Percentiles rank a stretch among this genome's conserved stretches.
phyloP scores from a whole-genome alignment of 2,113 vertebrate genomes.

The Corydoras sp. region DNA sequence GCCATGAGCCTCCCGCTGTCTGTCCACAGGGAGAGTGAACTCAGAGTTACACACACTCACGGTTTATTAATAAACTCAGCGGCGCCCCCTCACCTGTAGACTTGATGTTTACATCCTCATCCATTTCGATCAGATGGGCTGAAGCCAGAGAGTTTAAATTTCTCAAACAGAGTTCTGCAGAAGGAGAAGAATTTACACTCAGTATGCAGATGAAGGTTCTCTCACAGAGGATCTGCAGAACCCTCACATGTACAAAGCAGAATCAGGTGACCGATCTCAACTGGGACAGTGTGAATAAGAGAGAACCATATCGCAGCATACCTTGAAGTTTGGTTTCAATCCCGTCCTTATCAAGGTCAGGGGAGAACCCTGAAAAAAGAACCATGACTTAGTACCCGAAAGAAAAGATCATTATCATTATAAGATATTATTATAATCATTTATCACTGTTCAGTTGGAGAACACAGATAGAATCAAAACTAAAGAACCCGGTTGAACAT shows the following conservation, averaged over 20 bases:
- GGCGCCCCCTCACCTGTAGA: constrained; percentile 73
- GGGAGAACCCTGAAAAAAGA: constrained; percentile 72
- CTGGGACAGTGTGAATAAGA: no score
- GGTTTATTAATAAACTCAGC: neutral
- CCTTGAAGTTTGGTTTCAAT: constrained; percentile 95
- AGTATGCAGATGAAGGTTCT: neutral
- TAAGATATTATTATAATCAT: no score
- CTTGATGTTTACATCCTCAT: constrained; percentile 86
- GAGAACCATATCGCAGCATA: constrained; percentile 35
- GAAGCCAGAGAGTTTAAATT: constrained; percentile 88
- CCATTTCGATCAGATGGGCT: constrained; percentile 84
- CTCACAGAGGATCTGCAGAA: no score
- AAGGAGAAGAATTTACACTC: neutral
- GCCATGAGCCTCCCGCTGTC: constrained; percentile 90
- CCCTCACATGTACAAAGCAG: no score
- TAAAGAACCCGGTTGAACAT: no score
- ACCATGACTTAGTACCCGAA: neutral
- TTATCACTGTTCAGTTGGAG: no score
- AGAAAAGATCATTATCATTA: no score
- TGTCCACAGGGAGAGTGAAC: constrained; percentile 50
- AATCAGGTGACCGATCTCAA: no score
- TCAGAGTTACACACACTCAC: no score
- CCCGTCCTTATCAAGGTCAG: constrained; percentile 77
- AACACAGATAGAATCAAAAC: no score
- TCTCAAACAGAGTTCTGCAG: constrained; percentile 86